Percentiles rank a stretch among this genome's conserved stretches.
Conservation (phyloP, 53 echinoderm and acorn worm species). For the Crossaster papposus region DNA sequence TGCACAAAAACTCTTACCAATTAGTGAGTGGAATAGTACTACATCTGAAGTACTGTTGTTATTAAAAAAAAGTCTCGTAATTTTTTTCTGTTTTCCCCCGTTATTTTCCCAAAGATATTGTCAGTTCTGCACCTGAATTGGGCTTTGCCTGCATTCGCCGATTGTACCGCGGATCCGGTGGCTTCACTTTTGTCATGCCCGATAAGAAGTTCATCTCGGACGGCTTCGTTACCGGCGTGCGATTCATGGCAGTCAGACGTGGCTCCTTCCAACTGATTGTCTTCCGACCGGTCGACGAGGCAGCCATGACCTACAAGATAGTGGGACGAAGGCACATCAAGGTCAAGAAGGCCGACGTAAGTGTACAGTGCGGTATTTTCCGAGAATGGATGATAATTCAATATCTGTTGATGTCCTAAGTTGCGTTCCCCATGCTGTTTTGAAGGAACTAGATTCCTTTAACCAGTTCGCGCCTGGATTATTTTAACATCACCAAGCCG, state of each 20-base stretch:
- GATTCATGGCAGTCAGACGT: not conserved
- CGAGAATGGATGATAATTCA: not conserved
- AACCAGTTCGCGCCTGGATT: too few relatives aligned
- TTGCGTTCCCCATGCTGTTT: too few relatives aligned
- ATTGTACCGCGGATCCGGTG: not conserved
- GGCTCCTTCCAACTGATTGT: slow-evolving; percentile 20
- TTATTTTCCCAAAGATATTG: not conserved
- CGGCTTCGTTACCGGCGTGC: slow-evolving; percentile 19
- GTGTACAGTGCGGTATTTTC: not conserved
- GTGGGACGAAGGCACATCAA: slow-evolving; percentile 16
- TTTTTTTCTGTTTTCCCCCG: too few relatives aligned
- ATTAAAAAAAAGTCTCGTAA: too few relatives aligned
- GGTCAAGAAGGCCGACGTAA: slow-evolving; percentile 15
- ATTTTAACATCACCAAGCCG: too few relatives aligned
- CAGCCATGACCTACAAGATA: not conserved
- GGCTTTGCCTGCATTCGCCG: not conserved
- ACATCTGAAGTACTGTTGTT: too few relatives aligned
- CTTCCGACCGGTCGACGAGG: slow-evolving; percentile 10
- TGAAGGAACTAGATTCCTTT: too few relatives aligned
- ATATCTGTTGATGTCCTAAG: too few relatives aligned
- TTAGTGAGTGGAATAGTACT: too few relatives aligned
- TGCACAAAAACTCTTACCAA: too few relatives aligned
- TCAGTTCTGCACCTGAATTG: not conserved
- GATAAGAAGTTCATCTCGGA: slow-evolving; percentile 3
- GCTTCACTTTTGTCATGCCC: slow-evolving; percentile 29